These are phyloP conservation scores for Eristalis arbustorum DNA, from an alignment of 2,888 invertebrate genomes.

Conservation along the genomic window DNA sequence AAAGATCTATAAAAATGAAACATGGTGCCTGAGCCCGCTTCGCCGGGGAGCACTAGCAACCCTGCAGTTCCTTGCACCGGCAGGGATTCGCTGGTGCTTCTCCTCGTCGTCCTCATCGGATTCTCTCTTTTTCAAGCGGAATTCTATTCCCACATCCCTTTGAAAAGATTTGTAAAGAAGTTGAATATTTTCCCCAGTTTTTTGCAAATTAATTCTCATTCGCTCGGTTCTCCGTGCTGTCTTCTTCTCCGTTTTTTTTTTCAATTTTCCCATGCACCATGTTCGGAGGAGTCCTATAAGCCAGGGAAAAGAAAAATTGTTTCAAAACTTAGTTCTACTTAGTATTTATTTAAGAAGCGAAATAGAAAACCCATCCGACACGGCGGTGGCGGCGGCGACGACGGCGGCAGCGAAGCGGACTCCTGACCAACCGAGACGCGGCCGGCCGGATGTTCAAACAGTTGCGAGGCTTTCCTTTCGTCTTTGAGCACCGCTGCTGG, in stretches of 20 bases:
- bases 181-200: slow-evolving; percentile 6
- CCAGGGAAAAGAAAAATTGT: slow-evolving; percentile 16
- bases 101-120: neutral
- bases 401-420: neutral
- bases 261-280: neutral
- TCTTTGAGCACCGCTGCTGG: slow-evolving; percentile 17
- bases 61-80: neutral
- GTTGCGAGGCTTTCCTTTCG: neutral
- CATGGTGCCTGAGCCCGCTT: neutral
- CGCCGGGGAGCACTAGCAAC: neutral
- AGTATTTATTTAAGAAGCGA: slow-evolving; percentile 3
- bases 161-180: slow-evolving; percentile 33
- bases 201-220: neutral
- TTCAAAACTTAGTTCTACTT: slow-evolving; percentile 21
- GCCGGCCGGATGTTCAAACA: slow-evolving; percentile 3
- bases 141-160: slow-evolving; percentile 18
- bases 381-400: neutral
- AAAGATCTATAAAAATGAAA: slow-evolving; percentile 57
- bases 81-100: neutral
- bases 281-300: neutral
- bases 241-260: neutral
- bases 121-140: neutral
- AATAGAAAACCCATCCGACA: slow-evolving; percentile 16
- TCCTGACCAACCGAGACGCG: neutral
- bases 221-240: neutral